A percentile compares a stretch with the other conserved stretches of the same genome.
These are phyloP conservation scores for Albula glossodonta DNA, from an alignment of 2,113 vertebrate genomes.

Conservation along the genomic window DNA sequence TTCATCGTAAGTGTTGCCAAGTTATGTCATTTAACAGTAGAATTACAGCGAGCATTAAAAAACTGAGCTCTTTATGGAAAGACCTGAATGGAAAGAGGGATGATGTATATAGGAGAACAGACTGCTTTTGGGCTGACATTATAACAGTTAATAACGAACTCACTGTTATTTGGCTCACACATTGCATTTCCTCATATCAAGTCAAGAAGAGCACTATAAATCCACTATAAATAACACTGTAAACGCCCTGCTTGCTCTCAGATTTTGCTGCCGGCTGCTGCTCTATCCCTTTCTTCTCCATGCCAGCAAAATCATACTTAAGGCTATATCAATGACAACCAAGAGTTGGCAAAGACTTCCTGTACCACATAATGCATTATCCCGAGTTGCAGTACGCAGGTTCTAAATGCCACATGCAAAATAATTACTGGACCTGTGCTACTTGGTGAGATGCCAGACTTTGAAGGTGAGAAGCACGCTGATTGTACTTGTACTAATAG, in stretches of 20 bases:
- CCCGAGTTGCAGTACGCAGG: neutral
- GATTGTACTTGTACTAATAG: neutral
- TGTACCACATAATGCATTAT: neutral
- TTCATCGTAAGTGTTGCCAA: neutral
- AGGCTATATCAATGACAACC: neutral
- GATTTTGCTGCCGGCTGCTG: neutral
- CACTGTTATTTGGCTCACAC: neutral
- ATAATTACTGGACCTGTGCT: neutral
- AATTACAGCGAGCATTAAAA: neutral
- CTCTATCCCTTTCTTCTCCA: neutral
- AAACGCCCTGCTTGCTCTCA: neutral
- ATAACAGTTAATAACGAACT: neutral
- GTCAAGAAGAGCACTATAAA: neutral
- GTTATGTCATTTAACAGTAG: neutral
- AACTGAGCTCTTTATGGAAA: neutral
- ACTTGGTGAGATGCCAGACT: neutral
- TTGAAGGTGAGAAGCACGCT: neutral
- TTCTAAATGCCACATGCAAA: neutral
- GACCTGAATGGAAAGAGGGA: neutral
- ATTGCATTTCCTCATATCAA: neutral
- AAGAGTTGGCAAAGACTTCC: neutral
- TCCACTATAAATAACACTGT: neutral
- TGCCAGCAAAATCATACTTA: conserved; percentile 1
- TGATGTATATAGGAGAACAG: neutral
- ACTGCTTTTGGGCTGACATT: neutral